These are phyloP conservation scores for Drosophila maculinotata DNA, from an alignment of 2,888 invertebrate species.

Conservation along the genomic window DNA sequence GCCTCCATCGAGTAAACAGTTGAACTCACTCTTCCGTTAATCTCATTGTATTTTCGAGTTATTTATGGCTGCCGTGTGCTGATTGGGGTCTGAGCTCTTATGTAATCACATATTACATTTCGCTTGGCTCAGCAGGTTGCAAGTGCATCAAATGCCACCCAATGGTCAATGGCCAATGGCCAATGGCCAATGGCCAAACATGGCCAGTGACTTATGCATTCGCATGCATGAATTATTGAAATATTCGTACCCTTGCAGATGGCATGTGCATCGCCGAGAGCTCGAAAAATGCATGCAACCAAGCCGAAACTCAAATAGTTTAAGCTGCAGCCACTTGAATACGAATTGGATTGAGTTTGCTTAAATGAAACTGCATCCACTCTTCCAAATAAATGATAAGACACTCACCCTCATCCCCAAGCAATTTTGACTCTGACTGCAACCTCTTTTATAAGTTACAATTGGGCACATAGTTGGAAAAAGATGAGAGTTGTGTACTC, in stretches of 20 bases:
- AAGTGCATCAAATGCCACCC: slow-evolving; percentile 36
- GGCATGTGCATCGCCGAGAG: slow-evolving; percentile 37
- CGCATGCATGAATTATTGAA: slow-evolving; percentile 79
- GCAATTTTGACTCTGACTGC: no score
- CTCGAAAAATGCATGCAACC: slow-evolving; percentile 45
- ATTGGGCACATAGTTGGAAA: neutral
- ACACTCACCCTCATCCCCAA: no score
- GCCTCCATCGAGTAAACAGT: slow-evolving; percentile 6
- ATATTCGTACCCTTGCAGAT: slow-evolving; percentile 39
- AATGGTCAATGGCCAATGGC: slow-evolving; percentile 9
- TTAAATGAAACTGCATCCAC: slow-evolving; percentile 34
- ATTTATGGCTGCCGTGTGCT: slow-evolving; percentile 44
- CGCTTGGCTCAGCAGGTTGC: slow-evolving; percentile 50
- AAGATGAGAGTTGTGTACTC: slow-evolving; percentile 4
- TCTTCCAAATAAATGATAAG: slow-evolving; percentile 13
- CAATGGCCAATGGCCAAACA: slow-evolving; percentile 27
- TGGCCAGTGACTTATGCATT: slow-evolving; percentile 73
- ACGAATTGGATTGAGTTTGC: slow-evolving; percentile 39
- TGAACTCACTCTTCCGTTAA: slow-evolving; percentile 4
- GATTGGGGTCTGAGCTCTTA: slow-evolving; percentile 35
- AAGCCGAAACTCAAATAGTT: slow-evolving; percentile 63
- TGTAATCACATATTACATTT: slow-evolving; percentile 52
- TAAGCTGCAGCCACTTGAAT: slow-evolving; percentile 48
- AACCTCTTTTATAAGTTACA: neutral
- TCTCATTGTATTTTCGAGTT: slow-evolving; percentile 25